Percentiles rank a stretch among this genome's conserved stretches.
Evolutionary conservation across 2,888 invertebrate genomes (phyloP).

Genomic region (Nematopogon swammerdamellus): DNA sequence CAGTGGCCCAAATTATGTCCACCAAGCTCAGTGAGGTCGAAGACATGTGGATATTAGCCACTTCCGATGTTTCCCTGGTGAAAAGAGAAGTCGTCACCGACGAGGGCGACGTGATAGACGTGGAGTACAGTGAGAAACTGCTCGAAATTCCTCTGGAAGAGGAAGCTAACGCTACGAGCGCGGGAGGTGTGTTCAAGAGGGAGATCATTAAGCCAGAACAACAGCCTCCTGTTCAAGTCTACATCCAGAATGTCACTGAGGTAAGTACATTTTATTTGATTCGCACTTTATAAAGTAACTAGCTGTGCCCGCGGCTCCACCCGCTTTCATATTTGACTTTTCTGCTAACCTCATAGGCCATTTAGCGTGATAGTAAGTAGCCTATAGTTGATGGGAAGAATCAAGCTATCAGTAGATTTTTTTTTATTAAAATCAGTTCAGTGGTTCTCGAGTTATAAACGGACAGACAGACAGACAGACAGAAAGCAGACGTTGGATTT

Average conservation of each 20-base stretch:
- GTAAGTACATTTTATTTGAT: slow-evolving; percentile 17
- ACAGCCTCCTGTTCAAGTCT: slow-evolving; percentile 59
- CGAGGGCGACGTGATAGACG: slow-evolving; percentile 16
- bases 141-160: slow-evolving; percentile 41
- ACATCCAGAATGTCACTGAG: slow-evolving; percentile 65
- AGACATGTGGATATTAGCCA: slow-evolving; percentile 35
- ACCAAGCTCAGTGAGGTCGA: slow-evolving; percentile 28
- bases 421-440: too few relatives aligned
- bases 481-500: too few relatives aligned
- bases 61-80: slow-evolving; percentile 29
- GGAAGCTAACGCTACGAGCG: slow-evolving; percentile 32
- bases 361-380: too few relatives aligned
- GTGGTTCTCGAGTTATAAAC: too few relatives aligned
- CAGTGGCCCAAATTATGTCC: slow-evolving; percentile 23
- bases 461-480: too few relatives aligned
- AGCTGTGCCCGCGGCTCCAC: too few relatives aligned
- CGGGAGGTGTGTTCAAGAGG: slow-evolving; percentile 35
- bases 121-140: slow-evolving; percentile 25
- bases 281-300: too few relatives aligned
- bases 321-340: too few relatives aligned
- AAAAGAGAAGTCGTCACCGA: slow-evolving; percentile 31
- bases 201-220: slow-evolving; percentile 48
- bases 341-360: too few relatives aligned
- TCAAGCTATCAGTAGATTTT: too few relatives aligned
- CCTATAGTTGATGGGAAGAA: too few relatives aligned